phyloP scores from a whole-genome alignment of 2,888 invertebrate species.

The Erpobdella octoculata region DNA sequence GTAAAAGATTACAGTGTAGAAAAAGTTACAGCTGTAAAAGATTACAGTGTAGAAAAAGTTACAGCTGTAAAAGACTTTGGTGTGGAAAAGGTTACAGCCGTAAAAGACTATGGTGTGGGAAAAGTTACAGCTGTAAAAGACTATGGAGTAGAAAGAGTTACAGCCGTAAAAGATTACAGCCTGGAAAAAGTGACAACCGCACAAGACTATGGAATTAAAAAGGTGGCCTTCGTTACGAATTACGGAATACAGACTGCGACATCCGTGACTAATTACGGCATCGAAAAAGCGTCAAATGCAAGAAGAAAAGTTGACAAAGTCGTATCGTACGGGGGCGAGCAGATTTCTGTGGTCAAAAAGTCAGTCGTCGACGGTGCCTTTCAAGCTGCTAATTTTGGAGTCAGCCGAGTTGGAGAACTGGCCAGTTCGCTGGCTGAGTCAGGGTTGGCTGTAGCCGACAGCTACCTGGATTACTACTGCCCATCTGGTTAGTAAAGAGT shows the following conservation, averaged over 20 bases:
- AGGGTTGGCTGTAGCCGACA: not conserved
- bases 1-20: too few species aligned
- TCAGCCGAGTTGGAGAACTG: not conserved
- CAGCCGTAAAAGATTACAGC: not conserved
- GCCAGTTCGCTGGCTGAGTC: not conserved
- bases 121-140: conserved; percentile 7
- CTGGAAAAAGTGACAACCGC: not conserved
- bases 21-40: conserved; percentile 2
- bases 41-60: conserved; percentile 3
- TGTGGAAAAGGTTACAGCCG: not conserved
- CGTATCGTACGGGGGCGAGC: not conserved
- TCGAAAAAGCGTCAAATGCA: not conserved
- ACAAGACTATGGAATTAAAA: not conserved
- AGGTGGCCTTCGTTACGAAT: not conserved
- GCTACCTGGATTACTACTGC: conserved; percentile 15
- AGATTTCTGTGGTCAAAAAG: not conserved
- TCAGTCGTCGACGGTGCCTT: not conserved
- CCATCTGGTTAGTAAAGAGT: not conserved
- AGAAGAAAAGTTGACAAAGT: not conserved
- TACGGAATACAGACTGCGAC: not conserved
- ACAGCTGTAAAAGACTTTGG: too few species aligned
- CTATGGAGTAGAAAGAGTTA: not conserved
- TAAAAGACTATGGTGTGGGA: not conserved
- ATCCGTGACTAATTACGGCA: not conserved
- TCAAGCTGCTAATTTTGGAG: too few species aligned